Evolutionary conservation across 2,888 invertebrate genomes (phyloP).

Genomic region (Euproctis similis): DNA sequence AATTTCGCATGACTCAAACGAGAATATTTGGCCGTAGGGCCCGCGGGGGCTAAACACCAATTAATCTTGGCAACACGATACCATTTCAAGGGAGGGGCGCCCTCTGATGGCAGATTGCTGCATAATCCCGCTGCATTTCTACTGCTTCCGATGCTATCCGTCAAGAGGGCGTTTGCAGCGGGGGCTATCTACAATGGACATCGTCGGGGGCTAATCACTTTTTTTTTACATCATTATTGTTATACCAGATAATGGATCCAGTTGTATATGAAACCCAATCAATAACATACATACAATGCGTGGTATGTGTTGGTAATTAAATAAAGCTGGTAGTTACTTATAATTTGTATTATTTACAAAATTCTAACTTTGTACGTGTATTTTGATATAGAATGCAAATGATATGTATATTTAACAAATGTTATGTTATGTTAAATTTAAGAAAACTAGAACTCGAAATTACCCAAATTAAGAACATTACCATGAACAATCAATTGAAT

Average conservation of each 20-base stretch:
- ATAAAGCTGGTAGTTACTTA: no score
- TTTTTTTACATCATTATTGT: conserved; percentile 50
- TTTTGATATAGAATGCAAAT: no score
- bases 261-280: conserved; percentile 26
- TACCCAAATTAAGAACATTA: no score
- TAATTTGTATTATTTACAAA: no score
- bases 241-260: conserved; percentile 43
- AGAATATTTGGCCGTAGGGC: conserved; percentile 47
- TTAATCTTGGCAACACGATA: conserved; percentile 72
- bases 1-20: conserved; percentile 63
- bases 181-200: conserved; percentile 29
- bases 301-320: no score
- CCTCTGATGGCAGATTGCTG: conserved; percentile 56
- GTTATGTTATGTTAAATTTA: no score
- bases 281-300: no score
- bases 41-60: conserved; percentile 66
- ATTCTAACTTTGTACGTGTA: no score
- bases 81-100: conserved; percentile 37
- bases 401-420: no score
- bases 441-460: no score
- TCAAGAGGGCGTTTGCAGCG: conserved; percentile 37
- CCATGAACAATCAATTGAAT: no score
- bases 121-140: conserved; percentile 66
- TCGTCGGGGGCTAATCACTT: conserved; percentile 44
- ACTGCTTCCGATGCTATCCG: conserved; percentile 60